These are phyloP conservation scores for Chironomus riparius DNA, from an alignment of 2,888 invertebrate species.

Conservation along the genomic window DNA sequence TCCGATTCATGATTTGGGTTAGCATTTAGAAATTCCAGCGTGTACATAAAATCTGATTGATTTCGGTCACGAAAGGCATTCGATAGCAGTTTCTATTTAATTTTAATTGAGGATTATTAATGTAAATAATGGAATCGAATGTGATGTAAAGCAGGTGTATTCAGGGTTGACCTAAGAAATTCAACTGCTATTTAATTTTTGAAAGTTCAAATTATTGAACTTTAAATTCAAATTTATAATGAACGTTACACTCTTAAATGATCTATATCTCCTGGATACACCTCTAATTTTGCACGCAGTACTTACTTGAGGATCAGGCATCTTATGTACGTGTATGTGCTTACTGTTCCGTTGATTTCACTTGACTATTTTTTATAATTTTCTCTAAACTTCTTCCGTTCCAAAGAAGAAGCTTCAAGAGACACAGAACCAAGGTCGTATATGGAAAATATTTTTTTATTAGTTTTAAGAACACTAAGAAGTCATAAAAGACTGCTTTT, in stretches of 20 bases:
- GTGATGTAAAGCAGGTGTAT: no score
- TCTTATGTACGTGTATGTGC: not conserved
- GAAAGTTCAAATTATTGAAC: no score
- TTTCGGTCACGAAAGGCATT: not conserved
- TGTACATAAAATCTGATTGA: slow-evolving; percentile 2
- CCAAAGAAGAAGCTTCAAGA: not conserved
- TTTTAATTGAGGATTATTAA: not conserved
- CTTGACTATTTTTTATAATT: not conserved
- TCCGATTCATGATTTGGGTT: not conserved
- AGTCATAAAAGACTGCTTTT: not conserved
- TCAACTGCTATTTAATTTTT: no score
- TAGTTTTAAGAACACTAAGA: no score
- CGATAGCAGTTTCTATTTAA: not conserved
- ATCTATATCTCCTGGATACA: no score
- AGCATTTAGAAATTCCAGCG: slow-evolving; percentile 4
- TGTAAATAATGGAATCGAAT: no score
- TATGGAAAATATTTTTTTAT: no score
- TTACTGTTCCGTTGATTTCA: not conserved
- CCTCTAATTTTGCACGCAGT: no score
- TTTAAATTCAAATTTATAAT: no score
- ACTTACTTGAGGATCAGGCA: not conserved
- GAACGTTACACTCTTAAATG: no score
- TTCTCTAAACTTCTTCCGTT: not conserved
- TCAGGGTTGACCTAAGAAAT: no score
- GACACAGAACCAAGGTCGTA: not conserved